Conservation (phyloP, 2,113 vertebrate genomes). For the Pseudopodoces humilis region DNA sequence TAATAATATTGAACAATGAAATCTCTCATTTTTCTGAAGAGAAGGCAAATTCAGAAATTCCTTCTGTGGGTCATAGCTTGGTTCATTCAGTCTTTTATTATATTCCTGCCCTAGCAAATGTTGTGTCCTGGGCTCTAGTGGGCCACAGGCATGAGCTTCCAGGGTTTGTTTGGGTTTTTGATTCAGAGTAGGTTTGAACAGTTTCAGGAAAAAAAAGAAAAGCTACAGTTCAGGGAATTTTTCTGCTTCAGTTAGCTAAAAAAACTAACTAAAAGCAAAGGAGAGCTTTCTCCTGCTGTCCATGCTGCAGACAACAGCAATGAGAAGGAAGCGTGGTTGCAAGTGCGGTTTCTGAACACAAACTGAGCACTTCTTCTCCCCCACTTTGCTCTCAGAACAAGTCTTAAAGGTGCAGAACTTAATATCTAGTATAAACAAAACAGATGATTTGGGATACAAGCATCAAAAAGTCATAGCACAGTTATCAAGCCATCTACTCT, state of each 20-base stretch:
- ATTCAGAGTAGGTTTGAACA: neutral
- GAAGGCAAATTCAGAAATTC: too few species aligned
- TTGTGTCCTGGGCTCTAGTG: too few species aligned
- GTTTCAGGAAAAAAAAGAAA: neutral
- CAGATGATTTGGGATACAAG: neutral
- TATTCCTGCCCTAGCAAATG: too few species aligned
- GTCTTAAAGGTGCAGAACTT: neutral
- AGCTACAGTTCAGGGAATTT: neutral
- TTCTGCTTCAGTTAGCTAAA: neutral
- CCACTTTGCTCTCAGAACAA: neutral
- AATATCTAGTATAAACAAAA: neutral
- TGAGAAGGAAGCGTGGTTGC: neutral
- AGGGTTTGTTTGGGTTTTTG: neutral
- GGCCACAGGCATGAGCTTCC: neutral
- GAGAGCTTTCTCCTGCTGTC: neutral
- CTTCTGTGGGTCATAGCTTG: too few species aligned
- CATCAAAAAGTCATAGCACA: neutral
- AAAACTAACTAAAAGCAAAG: neutral
- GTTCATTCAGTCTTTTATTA: too few species aligned
- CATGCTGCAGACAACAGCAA: neutral
- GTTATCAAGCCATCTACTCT: neutral
- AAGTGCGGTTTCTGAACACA: neutral
- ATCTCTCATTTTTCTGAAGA: too few species aligned
- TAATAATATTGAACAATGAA: too few species aligned
- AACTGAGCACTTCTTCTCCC: neutral